A percentile compares a stretch with the other conserved stretches of the same genome.
Conservation (phyloP, 1,140 invertebrate species). For the Palaemon carinicauda region DNA sequence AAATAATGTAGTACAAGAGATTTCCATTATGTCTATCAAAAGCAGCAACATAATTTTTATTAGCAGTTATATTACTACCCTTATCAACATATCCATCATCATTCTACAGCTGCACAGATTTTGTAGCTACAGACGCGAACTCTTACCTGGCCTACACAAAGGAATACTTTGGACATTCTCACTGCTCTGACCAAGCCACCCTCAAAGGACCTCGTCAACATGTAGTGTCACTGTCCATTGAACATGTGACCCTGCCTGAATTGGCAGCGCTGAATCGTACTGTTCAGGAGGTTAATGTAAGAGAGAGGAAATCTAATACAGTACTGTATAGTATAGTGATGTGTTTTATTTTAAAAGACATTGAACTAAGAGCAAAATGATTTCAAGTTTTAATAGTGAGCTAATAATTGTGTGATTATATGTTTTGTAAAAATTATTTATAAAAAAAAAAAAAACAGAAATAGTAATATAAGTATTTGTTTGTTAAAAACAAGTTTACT, state of each 20-base stretch:
- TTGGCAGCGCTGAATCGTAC: neutral
- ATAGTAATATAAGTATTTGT: too few relatives aligned
- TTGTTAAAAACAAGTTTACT: too few relatives aligned
- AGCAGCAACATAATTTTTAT: too few relatives aligned
- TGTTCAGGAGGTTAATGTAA: slow-evolving; percentile 9
- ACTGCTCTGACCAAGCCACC: neutral
- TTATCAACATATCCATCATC: too few relatives aligned
- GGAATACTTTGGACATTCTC: slow-evolving; percentile 3
- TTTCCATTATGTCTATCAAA: too few relatives aligned
- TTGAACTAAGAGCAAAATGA: neutral
- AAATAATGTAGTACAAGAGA: too few relatives aligned
- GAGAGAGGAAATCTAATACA: neutral
- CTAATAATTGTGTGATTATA: too few relatives aligned
- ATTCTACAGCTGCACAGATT: neutral
- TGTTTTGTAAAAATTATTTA: too few relatives aligned
- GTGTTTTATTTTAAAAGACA: neutral
- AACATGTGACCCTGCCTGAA: neutral
- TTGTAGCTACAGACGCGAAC: neutral
- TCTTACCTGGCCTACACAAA: neutral
- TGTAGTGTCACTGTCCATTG: neutral
- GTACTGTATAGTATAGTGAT: neutral
- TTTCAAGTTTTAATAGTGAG: too few relatives aligned
- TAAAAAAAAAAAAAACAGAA: too few relatives aligned
- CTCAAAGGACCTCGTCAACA: slow-evolving; percentile 11
- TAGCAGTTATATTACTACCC: too few relatives aligned